Percentiles rank a stretch among this genome's conserved stretches.
Evolutionary conservation across 2,888 invertebrate genomes (phyloP).

Genomic region (Tachina grossa): DNA sequence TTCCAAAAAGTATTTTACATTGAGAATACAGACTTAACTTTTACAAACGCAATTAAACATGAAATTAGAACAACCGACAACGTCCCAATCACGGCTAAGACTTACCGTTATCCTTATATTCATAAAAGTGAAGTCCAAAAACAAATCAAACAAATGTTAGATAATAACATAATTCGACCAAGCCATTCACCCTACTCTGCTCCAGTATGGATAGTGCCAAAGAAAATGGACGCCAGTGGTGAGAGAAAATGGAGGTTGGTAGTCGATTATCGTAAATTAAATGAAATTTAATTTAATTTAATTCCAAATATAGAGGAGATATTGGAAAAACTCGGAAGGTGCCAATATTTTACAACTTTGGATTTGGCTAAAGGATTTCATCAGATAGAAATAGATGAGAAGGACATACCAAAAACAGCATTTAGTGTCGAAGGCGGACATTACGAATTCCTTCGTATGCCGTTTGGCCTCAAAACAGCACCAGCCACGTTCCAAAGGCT

Average conservation of each 20-base stretch:
- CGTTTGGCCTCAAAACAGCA: not conserved
- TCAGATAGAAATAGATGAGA: not conserved
- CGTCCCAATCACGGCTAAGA: no score
- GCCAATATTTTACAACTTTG: not conserved
- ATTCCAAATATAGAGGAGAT: conserved; percentile 5
- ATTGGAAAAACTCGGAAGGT: not conserved
- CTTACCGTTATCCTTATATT: not conserved
- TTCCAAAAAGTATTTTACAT: no score
- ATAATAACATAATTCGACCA: not conserved
- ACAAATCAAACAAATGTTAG: conserved; percentile 5
- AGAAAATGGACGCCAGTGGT: not conserved
- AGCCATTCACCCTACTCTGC: not conserved
- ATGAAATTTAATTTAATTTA: not conserved
- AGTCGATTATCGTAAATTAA: not conserved
- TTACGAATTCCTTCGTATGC: not conserved
- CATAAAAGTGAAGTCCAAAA: not conserved
- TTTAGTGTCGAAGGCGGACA: not conserved
- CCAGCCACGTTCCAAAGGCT: not conserved
- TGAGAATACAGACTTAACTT: no score
- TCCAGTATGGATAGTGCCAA: not conserved
- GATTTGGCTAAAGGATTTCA: conserved; percentile 10
- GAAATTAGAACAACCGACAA: no score
- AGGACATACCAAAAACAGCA: not conserved
- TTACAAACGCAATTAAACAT: no score
- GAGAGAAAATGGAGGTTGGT: not conserved